These are phyloP conservation scores for Lepidurus couesii DNA, from an alignment of 1,140 invertebrate species.

Conservation along the genomic window DNA sequence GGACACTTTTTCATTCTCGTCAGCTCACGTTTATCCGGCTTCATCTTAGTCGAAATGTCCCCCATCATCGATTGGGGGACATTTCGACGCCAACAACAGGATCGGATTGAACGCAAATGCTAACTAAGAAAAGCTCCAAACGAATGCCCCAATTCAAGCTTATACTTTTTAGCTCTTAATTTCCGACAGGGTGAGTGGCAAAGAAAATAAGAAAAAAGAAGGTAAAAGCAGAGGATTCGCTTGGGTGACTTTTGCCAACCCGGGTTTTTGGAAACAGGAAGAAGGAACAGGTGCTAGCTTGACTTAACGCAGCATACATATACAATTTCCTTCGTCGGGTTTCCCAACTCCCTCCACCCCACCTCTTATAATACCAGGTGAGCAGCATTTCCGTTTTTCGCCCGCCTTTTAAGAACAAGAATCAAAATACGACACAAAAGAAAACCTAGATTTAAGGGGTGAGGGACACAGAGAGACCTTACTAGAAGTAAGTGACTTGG, in stretches of 20 bases:
- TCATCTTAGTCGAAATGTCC: no score
- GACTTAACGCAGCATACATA: conserved; percentile 13
- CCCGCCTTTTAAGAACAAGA: background rate
- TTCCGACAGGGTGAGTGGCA: no score
- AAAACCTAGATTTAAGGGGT: background rate
- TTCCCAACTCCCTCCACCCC: background rate
- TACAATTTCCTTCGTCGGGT: background rate
- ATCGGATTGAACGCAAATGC: no score
- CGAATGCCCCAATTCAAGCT: no score
- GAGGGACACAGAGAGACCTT: background rate
- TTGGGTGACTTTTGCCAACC: background rate
- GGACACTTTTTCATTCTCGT: no score
- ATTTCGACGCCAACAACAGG: no score
- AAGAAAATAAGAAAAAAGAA: no score
- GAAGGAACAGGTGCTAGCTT: conserved; percentile 10
- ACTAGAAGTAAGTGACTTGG: background rate
- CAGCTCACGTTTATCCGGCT: no score
- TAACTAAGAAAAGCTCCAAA: no score
- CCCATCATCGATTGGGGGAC: no score
- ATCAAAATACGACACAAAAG: conserved; percentile 1
- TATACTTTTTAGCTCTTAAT: no score
- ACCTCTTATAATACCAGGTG: background rate
- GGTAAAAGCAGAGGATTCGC: background rate
- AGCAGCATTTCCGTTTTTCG: background rate
- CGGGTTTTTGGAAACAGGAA: conserved; percentile 1